Percentiles rank a stretch among this genome's conserved stretches.
Conservation (phyloP, 1,140 invertebrate species). For the Dreissena polymorpha region DNA sequence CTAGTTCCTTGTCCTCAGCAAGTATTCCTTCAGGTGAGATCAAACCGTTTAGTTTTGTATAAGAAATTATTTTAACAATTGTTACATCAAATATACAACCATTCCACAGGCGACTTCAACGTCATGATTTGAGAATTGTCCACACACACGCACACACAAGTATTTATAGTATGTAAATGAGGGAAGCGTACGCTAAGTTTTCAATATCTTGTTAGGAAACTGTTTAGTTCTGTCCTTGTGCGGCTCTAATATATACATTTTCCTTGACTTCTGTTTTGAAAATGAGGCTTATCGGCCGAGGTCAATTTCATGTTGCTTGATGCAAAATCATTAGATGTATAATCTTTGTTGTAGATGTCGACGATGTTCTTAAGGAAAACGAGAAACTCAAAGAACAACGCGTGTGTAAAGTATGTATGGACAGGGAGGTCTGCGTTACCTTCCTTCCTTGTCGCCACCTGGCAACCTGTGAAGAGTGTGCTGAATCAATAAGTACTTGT, state of each 20-base stretch:
- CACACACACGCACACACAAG: too few species aligned
- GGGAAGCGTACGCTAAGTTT: too few species aligned
- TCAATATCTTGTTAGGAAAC: not conserved
- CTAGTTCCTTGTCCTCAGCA: too few species aligned
- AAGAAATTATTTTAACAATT: too few species aligned
- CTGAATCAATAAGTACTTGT: constrained; percentile 87
- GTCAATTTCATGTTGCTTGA: not conserved
- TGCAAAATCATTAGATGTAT: not conserved
- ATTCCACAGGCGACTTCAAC: too few species aligned
- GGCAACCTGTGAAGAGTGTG: constrained; percentile 91
- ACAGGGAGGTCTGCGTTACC: constrained; percentile 91
- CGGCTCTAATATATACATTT: not conserved
- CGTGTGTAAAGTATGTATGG: constrained; percentile 95
- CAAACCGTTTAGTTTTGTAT: too few species aligned
- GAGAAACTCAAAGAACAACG: constrained; percentile 83
- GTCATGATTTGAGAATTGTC: too few species aligned
- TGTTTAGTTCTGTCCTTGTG: not conserved
- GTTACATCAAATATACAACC: too few species aligned
- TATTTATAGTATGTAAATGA: too few species aligned
- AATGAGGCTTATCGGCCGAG: too few species aligned
- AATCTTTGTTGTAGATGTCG: constrained; percentile 26
- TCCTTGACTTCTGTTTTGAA: too few species aligned
- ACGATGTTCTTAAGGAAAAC: constrained; percentile 31
- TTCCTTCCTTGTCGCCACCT: constrained; percentile 95
- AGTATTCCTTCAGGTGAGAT: too few species aligned